Evolutionary conservation across 2,113 vertebrate genomes (phyloP), one percentile per base, ranked within the genome.

Genomic region (Periophthalmodon schlosseri): DNA sequence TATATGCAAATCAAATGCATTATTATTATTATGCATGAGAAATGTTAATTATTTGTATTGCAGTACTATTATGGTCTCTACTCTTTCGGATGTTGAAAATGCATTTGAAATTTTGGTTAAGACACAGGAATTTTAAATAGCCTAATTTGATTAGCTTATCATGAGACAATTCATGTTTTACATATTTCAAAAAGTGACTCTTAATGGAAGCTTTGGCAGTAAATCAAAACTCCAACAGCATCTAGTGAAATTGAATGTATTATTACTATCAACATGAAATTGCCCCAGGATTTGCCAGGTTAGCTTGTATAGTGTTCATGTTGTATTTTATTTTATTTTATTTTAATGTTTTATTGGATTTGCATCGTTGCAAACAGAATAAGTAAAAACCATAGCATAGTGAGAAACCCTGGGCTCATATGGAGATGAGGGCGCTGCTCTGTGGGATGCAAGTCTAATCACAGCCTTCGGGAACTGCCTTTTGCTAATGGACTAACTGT

Each of bases 391-490:
- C 52, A 20, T 9, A 5, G 52, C 20, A 2, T n/a, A 10, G 5
- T 21, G 52, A 10, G 52, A 60, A 24, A 28, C 23, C 4, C n/a
- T 3, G 54, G 11, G 54, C 21, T n/a, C 20, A 14, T 60, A 60
- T 60, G 11, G 57, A 28, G 57, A 60, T 23, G 11, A 60, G 57
- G 23, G 21, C 3, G 57, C 57, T 14, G 57, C 57, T 28, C 57
- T 24, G 57, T 60, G 57, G 57, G 57, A 24, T 3, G 57, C 23
- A 23, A 21, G 57, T 60, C 57, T 60, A 60, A 60, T 60, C 23
- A 60, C 57, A 60, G 57, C 57, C 56, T 58, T 58, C 23, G 56
- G 56, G 21, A 58, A 58, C n/a, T 23, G 56, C 56, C 23, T 60
- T 60, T 60, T 28, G 23, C 21, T 60, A 28, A 60, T 60, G 57